phyloP scores from a whole-genome alignment of 2,888 invertebrate species.

The Aporophyla nigra region DNA sequence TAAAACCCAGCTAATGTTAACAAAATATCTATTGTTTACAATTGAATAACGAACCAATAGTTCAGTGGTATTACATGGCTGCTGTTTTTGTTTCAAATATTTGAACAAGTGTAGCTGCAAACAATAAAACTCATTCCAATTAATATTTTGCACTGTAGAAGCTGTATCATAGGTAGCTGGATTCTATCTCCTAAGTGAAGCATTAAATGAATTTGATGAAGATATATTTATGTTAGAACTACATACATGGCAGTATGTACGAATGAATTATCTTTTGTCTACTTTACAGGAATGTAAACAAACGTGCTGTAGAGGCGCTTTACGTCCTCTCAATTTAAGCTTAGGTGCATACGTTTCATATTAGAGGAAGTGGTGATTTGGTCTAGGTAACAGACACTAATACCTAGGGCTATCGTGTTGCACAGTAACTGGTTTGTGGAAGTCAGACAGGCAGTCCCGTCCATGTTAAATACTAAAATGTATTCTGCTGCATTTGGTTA shows the following conservation, averaged over 20 bases:
- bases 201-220: too few species aligned
- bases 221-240: background rate
- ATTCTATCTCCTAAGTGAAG: too few species aligned
- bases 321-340: background rate
- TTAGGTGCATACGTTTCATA: background rate
- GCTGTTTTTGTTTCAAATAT: constrained; percentile 46
- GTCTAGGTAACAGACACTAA: background rate
- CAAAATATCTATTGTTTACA: constrained; percentile 39
- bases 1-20: constrained; percentile 3
- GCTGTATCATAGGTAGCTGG: background rate
- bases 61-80: constrained; percentile 30
- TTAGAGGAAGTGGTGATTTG: background rate
- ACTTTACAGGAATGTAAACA: background rate
- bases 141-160: constrained; percentile 23
- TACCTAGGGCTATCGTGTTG: too few species aligned
- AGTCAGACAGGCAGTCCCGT: too few species aligned
- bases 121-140: constrained; percentile 38
- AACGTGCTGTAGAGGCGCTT: background rate
- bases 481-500: too few species aligned
- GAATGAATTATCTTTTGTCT: constrained; percentile 5
- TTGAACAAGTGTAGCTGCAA: constrained; percentile 30
- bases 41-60: constrained; percentile 44
- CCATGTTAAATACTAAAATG: too few species aligned
- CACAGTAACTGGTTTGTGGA: too few species aligned
- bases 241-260: background rate